Conservation (phyloP, 1,140 invertebrate genomes). For the Ganaspis sp. region DNA sequence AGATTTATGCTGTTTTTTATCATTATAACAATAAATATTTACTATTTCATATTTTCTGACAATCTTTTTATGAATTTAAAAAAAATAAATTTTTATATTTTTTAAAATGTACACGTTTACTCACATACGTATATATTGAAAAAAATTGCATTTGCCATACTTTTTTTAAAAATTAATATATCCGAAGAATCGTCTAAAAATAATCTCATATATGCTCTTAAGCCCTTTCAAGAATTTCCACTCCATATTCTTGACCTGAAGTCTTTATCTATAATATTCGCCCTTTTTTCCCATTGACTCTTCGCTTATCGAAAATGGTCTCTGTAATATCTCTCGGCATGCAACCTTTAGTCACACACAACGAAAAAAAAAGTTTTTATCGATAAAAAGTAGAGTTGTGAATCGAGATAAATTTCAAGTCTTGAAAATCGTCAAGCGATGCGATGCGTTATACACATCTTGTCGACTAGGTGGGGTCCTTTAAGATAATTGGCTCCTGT, state of each 20-base stretch:
- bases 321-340: neutral
- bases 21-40: too few species aligned
- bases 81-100: too few species aligned
- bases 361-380: neutral
- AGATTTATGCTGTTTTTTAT: too few species aligned
- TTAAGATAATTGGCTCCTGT: conserved; percentile 18
- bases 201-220: neutral
- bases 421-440: neutral
- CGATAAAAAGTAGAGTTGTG: neutral
- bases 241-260: neutral
- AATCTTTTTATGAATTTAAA: too few species aligned
- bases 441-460: neutral
- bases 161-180: neutral
- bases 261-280: conserved; percentile 2
- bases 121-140: too few species aligned
- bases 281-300: neutral
- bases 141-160: neutral
- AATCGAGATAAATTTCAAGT: neutral
- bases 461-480: conserved; percentile 12
- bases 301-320: neutral
- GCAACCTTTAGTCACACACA: neutral
- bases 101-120: too few species aligned
- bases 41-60: too few species aligned
- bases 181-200: neutral
- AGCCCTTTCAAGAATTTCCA: conserved; percentile 4